These are phyloP conservation scores for Gryllus bimaculatus DNA, from an alignment of 1,140 invertebrate genomes.

Conservation along the genomic window DNA sequence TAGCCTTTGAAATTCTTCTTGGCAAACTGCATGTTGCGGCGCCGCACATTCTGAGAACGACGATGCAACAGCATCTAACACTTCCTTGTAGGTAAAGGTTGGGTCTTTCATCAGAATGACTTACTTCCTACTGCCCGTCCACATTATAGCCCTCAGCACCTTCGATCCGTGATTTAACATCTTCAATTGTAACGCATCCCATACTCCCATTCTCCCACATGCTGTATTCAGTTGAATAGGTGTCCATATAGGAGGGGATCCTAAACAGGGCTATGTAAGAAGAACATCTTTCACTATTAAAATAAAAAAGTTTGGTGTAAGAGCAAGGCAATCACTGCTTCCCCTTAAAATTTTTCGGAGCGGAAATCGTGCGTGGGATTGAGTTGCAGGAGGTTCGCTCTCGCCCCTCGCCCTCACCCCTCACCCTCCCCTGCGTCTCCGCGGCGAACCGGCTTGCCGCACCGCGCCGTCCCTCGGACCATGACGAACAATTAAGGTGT, in stretches of 20 bases:
- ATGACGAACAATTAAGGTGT: neutral
- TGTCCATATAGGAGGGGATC: neutral
- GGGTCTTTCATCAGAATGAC: neutral
- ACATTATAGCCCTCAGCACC: neutral
- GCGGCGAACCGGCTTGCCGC: no score
- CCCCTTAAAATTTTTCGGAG: slow-evolving; percentile 3
- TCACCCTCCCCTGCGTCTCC: neutral
- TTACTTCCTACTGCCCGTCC: neutral
- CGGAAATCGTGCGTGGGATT: neutral
- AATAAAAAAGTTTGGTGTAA: neutral
- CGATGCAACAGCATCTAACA: no score
- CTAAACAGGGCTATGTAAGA: neutral
- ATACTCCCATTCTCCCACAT: neutral
- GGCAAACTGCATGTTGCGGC: no score
- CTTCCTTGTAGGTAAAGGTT: no score
- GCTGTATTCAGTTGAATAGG: neutral
- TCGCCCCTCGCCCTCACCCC: no score
- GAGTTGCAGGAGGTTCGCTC: neutral
- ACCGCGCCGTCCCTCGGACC: no score
- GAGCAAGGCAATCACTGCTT: neutral
- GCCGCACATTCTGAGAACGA: no score
- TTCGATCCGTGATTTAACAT: neutral
- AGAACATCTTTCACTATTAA: neutral
- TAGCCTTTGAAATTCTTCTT: no score
- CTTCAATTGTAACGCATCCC: neutral